A percentile compares a stretch with the other conserved stretches of the same genome.
These are phyloP conservation scores for Peromyscus attwateri DNA, from an alignment of 2,797 vertebrate genomes.

Conservation along the genomic window DNA sequence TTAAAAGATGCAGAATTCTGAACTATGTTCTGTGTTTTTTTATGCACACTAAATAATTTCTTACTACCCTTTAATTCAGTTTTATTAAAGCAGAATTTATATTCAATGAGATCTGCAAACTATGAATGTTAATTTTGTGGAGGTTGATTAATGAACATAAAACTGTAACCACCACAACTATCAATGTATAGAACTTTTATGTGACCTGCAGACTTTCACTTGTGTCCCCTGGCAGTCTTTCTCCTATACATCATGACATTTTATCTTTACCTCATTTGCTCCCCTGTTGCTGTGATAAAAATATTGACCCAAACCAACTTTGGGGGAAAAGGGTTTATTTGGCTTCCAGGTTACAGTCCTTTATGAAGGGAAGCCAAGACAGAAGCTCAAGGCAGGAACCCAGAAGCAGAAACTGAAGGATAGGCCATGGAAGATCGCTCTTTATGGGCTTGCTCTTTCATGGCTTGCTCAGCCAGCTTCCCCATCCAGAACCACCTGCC, in stretches of 20 bases:
- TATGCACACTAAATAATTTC: slow-evolving; percentile 27
- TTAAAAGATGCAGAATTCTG: background rate
- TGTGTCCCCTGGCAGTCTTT: background rate
- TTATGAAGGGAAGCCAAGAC: background rate
- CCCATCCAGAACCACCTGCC: too few relatives aligned
- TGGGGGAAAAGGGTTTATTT: background rate
- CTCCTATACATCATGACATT: background rate
- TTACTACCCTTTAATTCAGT: background rate
- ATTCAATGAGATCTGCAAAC: background rate
- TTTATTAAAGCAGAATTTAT: slow-evolving; percentile 33
- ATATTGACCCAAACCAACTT: background rate
- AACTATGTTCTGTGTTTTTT: slow-evolving; percentile 1
- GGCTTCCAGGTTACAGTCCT: background rate
- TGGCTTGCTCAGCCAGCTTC: too few relatives aligned
- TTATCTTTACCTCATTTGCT: slow-evolving; percentile 23
- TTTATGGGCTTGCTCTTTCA: background rate
- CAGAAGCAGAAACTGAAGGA: background rate
- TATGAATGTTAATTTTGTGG: background rate
- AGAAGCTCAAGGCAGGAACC: background rate
- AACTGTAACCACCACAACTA: background rate
- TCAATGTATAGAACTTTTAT: background rate
- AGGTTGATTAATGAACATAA: background rate
- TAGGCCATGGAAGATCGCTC: background rate
- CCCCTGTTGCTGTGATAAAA: background rate
- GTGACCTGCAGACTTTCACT: background rate